These are phyloP conservation scores for Chelidonichthys spinosus DNA, from an alignment of 2,797 vertebrate genomes.

Conservation along the genomic window DNA sequence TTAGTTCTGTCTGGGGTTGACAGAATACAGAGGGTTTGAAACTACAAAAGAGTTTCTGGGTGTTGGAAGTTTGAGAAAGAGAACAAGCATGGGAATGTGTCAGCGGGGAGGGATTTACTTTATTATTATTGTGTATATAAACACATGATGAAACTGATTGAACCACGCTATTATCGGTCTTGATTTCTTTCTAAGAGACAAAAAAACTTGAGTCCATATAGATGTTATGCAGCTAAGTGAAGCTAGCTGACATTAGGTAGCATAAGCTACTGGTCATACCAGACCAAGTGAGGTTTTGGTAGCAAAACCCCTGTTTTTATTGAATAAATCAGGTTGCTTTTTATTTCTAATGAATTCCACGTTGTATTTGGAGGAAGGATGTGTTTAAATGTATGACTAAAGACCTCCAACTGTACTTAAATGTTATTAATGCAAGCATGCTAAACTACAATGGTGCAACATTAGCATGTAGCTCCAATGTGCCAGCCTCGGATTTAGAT, in stretches of 20 bases:
- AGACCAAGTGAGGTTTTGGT: neutral
- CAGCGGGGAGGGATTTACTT: conserved; percentile 7
- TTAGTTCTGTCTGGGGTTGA: conserved; percentile 75
- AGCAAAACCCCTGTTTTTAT: neutral
- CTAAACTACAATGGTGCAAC: too few relatives aligned
- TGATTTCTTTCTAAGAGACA: neutral
- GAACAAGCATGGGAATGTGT: conserved; percentile 46
- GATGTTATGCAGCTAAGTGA: too few relatives aligned
- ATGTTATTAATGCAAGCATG: neutral
- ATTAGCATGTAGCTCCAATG: neutral
- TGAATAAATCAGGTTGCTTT: neutral
- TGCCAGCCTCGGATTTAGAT: neutral
- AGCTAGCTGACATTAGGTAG: neutral
- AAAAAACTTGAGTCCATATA: neutral
- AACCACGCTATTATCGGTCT: neutral
- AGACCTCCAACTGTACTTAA: neutral
- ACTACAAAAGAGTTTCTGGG: conserved; percentile 49
- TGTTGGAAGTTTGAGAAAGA: conserved; percentile 63
- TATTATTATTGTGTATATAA: conserved; percentile 13
- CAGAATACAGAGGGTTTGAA: conserved; percentile 59
- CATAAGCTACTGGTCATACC: neutral
- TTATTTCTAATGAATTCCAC: neutral
- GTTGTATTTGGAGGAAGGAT: too few relatives aligned
- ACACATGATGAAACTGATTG: neutral
- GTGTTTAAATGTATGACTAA: too few relatives aligned